Evolutionary conservation across 2,113 vertebrate species (phyloP).

Genomic region (Vombatus ursinus): DNA sequence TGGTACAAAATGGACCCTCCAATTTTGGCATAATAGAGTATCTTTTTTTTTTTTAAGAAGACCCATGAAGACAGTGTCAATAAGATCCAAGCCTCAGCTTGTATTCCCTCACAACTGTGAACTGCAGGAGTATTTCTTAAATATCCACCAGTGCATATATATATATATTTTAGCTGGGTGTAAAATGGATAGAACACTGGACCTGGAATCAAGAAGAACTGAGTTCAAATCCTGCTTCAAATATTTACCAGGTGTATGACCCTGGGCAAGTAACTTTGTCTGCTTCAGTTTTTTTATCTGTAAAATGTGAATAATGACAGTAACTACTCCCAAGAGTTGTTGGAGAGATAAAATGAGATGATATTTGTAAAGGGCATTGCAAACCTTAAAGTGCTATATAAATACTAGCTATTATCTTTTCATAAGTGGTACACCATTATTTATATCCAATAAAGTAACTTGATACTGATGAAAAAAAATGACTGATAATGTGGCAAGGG

Average conservation of each 20-base stretch:
- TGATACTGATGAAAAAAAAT: not conserved
- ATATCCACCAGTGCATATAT: not conserved
- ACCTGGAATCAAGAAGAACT: not conserved
- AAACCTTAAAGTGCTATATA: not conserved
- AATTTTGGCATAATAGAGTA: slow-evolving; percentile 55
- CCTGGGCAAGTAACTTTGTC: not conserved
- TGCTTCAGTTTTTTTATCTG: not conserved
- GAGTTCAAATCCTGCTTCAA: not conserved
- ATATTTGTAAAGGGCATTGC: not conserved
- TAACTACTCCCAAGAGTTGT: not conserved
- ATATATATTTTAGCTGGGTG: not conserved
- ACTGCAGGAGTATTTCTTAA: not conserved
- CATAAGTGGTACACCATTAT: not conserved
- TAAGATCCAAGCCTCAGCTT: slow-evolving; percentile 28
- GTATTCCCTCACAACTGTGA: not conserved
- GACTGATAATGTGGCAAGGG: not conserved
- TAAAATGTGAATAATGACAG: not conserved
- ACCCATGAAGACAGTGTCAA: slow-evolving; percentile 50
- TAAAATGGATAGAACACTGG: not conserved
- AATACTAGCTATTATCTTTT: not conserved
- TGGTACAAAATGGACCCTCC: not conserved
- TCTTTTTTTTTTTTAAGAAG: slow-evolving; percentile 67
- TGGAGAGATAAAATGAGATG: not conserved
- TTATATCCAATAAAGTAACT: not conserved
- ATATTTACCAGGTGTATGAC: not conserved